Conservation (phyloP, 2,797 vertebrate genomes). For the Sardinella longiceps region DNA sequence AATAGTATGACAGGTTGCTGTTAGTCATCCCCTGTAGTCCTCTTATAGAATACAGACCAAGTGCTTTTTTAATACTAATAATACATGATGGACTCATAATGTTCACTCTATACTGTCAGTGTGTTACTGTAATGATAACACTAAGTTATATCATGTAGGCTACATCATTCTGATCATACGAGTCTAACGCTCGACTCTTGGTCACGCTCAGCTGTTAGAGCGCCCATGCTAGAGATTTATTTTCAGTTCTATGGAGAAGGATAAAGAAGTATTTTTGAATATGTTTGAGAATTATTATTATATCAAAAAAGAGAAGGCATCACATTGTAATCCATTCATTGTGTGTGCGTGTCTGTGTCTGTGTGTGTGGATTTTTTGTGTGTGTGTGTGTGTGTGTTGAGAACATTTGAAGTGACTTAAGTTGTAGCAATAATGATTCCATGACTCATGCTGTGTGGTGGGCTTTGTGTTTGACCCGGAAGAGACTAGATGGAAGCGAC, state of each 20-base stretch:
- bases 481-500: slow-evolving; percentile 55
- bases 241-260: slow-evolving; percentile 26
- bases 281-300: slow-evolving; percentile 39
- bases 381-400: not conserved
- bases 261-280: slow-evolving; percentile 39
- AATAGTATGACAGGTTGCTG: not conserved
- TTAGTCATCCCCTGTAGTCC: not conserved
- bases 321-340: slow-evolving; percentile 18
- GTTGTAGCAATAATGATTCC: slow-evolving; percentile 24
- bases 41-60: not conserved
- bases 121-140: slow-evolving; percentile 31
- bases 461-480: slow-evolving; percentile 51
- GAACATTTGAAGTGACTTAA: slow-evolving; percentile 9
- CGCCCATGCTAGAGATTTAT: not conserved
- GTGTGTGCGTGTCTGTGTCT: too few species aligned
- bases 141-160: slow-evolving; percentile 34
- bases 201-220: not conserved
- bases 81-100: slow-evolving; percentile 28
- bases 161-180: slow-evolving; percentile 19
- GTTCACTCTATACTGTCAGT: slow-evolving; percentile 40
- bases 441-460: slow-evolving; percentile 52
- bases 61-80: slow-evolving; percentile 16
- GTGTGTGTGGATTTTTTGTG: not conserved
- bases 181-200: slow-evolving; percentile 12
- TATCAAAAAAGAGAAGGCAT: not conserved